Percentiles rank a stretch among this genome's conserved stretches.
These are phyloP conservation scores for Sardinella longiceps DNA, from an alignment of 2,797 vertebrate species.

Conservation along the genomic window DNA sequence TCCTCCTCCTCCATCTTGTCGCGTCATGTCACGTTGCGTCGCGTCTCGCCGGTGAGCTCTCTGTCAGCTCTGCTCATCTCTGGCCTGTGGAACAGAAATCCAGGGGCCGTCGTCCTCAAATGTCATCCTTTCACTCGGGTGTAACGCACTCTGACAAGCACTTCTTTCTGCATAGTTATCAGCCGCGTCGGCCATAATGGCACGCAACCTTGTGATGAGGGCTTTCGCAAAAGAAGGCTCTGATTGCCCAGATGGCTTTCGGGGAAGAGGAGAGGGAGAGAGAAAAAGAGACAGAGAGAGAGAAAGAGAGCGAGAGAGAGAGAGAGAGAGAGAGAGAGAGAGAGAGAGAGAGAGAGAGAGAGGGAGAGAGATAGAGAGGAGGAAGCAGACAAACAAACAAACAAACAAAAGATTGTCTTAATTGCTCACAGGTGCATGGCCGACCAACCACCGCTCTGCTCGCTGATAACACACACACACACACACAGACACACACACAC, in stretches of 20 bases:
- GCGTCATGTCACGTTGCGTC: not conserved
- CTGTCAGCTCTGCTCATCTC: conserved; percentile 16
- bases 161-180: conserved; percentile 18
- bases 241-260: not conserved
- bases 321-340: conserved; percentile 1
- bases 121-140: not conserved
- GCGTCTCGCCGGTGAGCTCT: conserved; percentile 14
- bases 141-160: conserved; percentile 4
- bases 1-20: not conserved
- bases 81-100: not conserved
- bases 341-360: not conserved
- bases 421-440: conserved; percentile 17
- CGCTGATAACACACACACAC: conserved; percentile 44
- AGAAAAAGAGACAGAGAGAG: not conserved
- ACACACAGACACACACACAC: too few relatives aligned
- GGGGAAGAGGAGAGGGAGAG: not conserved
- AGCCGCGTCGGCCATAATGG: not conserved
- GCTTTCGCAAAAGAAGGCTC: not conserved
- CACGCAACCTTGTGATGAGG: not conserved
- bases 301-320: not conserved
- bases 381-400: conserved; percentile 18
- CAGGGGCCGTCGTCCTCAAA: conserved; percentile 21
- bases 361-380: not conserved
- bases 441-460: conserved; percentile 35
- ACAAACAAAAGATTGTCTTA: conserved; percentile 16